phyloP scores from a whole-genome alignment of 2,113 vertebrate species.

The Paralichthys olivaceus region DNA sequence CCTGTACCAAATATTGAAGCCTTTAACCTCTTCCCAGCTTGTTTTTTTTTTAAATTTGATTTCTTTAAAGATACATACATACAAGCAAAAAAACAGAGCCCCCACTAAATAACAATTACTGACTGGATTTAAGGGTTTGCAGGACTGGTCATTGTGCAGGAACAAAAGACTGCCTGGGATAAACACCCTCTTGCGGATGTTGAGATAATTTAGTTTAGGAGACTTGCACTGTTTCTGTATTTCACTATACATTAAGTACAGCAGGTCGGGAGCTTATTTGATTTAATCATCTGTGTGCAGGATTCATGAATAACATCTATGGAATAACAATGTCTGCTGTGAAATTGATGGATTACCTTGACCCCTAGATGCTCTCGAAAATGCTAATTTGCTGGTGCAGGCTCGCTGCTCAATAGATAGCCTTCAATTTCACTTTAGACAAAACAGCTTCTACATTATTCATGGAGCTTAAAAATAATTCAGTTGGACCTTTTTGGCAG shows the following conservation, averaged over 20 bases:
- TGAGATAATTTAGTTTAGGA: constrained; percentile 29
- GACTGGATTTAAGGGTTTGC: neutral
- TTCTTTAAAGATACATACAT: neutral
- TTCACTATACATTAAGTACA: constrained; percentile 47
- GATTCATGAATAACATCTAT: constrained; percentile 76
- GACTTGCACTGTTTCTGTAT: constrained; percentile 15
- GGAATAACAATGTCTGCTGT: constrained; percentile 63
- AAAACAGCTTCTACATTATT: constrained; percentile 73
- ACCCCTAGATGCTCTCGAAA: constrained; percentile 75
- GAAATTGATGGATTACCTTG: constrained; percentile 80
- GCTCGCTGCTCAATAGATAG: constrained; percentile 65
- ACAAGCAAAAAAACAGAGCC: neutral
- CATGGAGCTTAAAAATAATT: constrained; percentile 73
- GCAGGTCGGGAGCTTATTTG: constrained; percentile 59
- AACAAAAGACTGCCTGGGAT: constrained; percentile 31
- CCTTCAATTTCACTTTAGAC: constrained; percentile 67
- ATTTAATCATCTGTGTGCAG: constrained; percentile 60
- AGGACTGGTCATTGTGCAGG: neutral
- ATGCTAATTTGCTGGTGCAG: constrained; percentile 73
- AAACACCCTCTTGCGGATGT: constrained; percentile 11
- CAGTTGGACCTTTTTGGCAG: constrained; percentile 51
- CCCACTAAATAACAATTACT: neutral
- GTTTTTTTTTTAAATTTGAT: neutral
- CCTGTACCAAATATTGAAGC: constrained; percentile 15
- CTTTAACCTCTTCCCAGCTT: neutral